These are phyloP conservation scores for Drosophila bipectinata DNA, from an alignment of 1,140 invertebrate species.

Conservation along the genomic window DNA sequence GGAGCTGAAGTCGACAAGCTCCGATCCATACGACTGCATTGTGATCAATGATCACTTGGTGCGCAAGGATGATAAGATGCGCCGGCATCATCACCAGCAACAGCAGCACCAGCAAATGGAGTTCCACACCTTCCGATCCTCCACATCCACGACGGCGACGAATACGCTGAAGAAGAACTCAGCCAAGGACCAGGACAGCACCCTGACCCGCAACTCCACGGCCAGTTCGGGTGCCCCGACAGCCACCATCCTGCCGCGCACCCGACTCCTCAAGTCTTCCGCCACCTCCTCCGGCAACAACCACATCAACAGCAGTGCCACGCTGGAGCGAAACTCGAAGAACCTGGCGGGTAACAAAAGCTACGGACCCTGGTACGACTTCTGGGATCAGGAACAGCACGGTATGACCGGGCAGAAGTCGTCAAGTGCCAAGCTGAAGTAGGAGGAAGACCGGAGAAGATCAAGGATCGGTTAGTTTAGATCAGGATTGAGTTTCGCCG, in stretches of 20 bases:
- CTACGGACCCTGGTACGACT: constrained; percentile 94
- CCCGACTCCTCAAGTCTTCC: constrained; percentile 85
- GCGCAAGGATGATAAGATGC: constrained; percentile 85
- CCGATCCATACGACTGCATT: constrained; percentile 89
- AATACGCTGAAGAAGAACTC: constrained; percentile 68
- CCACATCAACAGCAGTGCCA: constrained; percentile 67
- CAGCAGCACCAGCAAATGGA: constrained; percentile 84
- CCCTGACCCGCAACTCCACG: constrained; percentile 69
- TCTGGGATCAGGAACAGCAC: constrained; percentile 87
- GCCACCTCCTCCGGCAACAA: constrained; percentile 41
- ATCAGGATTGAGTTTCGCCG: constrained; percentile 72
- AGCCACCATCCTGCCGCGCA: constrained; percentile 88
- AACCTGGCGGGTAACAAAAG: constrained; percentile 85
- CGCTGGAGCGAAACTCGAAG: constrained; percentile 68
- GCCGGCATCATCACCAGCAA: constrained; percentile 67
- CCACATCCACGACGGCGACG: constrained; percentile 57
- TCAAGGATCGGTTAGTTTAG: constrained; percentile 38
- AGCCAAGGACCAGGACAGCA: constrained; percentile 71
- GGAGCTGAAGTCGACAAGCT: constrained; percentile 86
- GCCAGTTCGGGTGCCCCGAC: constrained; percentile 72
- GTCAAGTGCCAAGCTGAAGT: constrained; percentile 77
- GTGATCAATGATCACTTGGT: constrained; percentile 89
- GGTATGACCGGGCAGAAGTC: constrained; percentile 61
- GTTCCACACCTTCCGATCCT: constrained; percentile 84
- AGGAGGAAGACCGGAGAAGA: neutral